Base-by-base conservation (phyloP, 2,113 vertebrate species). In the Prochilodus magdalenae region DNA sequence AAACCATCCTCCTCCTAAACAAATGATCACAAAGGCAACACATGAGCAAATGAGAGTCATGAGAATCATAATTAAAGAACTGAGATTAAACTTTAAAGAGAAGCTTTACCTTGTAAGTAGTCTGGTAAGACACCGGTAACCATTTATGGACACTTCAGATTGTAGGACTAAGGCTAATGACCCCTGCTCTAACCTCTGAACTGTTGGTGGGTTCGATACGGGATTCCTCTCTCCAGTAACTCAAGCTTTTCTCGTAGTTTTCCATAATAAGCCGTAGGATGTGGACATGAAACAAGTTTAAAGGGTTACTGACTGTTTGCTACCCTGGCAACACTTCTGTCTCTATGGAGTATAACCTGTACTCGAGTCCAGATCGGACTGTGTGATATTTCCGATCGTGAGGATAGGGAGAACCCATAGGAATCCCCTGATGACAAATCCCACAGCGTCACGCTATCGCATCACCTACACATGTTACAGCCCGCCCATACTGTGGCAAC, bases 391-490 rank as follows among this genome's bases (percentile, higher is more conserved):
- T 75, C 40, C n/a, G 51, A 59, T 60, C 30, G 6, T 18, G 55
- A 47, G 71, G 44, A 69, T 14, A 14, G 76, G 75, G 71, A 75
- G 72, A 78, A 62, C 72, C 77, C 72, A 40, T 49, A 47, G 79
- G 81, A 86, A 83, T 83, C 67, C 73, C 84, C 85, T 33, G 70
- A 66, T 83, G 85, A 72, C 73, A 77, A 40, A 80, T 73, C 30
- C 53, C 51, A 72, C 47, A 7, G 47, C 63, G 51, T 83, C 73
- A 83, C 59, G 44, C 71, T 73, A 76, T 57, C 72, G 67, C 44
- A 69, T 87, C 81, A 86, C 83, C 84, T 79, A 86, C 83, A 83
- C 40, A 74, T 22, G 53, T 80, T 70, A 75, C 85, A 85, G 80
- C 81, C 26, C 65, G 78, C 81, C 77, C 65, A 72, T 44, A 55